phyloP scores from a whole-genome alignment of 2,113 vertebrate species.

The Phainopepla nitens region DNA sequence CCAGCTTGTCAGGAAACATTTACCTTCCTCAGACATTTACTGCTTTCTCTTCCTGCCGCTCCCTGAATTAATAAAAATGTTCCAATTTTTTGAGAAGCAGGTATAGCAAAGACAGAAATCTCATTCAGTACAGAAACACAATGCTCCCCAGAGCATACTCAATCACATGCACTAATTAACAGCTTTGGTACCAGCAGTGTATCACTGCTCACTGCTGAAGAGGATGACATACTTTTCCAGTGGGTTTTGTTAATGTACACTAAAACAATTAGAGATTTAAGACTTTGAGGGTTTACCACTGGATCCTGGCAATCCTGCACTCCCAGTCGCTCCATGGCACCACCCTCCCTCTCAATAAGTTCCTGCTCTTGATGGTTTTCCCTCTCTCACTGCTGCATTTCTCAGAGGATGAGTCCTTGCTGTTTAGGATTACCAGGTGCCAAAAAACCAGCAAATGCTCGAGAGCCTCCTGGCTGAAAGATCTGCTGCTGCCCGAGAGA shows the following conservation, averaged over 20 bases:
- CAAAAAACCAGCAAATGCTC: neutral
- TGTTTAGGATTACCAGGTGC: neutral
- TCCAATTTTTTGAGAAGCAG: neutral
- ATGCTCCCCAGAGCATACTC: neutral
- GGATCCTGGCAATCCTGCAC: neutral
- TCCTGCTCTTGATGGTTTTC: neutral
- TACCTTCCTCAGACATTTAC: neutral
- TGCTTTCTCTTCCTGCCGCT: neutral
- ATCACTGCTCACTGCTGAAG: neutral
- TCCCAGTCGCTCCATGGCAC: neutral
- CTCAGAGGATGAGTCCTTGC: neutral
- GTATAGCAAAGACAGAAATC: neutral
- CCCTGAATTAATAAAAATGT: slow-evolving; percentile 11
- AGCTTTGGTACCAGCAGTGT: slow-evolving; percentile 13
- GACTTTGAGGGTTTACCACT: neutral
- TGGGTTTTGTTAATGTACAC: neutral
- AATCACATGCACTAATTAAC: slow-evolving; percentile 60
- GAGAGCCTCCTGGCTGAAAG: neutral
- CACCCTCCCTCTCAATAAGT: neutral
- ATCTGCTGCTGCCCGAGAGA: neutral
- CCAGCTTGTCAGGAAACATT: neutral
- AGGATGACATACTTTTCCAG: slow-evolving; percentile 45
- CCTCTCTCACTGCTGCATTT: neutral
- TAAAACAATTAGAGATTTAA: neutral
- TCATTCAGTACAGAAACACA: neutral